Percentiles rank a stretch among this genome's conserved stretches.
These are phyloP conservation scores for Chromoteleia sp. DNA, from an alignment of 2,888 invertebrate species.

Conservation along the genomic window DNA sequence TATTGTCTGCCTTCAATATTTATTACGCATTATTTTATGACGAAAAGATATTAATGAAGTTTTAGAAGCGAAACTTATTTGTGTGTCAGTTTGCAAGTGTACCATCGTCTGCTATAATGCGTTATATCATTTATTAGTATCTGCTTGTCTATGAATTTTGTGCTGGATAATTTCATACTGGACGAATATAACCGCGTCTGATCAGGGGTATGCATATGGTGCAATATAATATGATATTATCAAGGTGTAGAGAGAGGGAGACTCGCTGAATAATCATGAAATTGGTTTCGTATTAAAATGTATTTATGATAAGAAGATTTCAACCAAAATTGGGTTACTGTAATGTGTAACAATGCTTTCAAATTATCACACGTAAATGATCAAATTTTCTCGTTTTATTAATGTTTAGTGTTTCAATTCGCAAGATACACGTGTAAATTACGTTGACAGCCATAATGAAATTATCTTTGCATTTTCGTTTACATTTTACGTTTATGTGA, in stretches of 20 bases:
- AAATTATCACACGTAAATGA: conserved; percentile 11
- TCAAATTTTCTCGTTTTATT: conserved; percentile 23
- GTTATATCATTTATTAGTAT: conserved; percentile 41
- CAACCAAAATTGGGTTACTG: conserved; percentile 16
- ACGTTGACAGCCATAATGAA: conserved; percentile 1
- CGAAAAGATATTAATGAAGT: conserved; percentile 7
- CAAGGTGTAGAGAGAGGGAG: background rate
- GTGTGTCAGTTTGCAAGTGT: conserved; percentile 4
- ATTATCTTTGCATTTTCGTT: background rate
- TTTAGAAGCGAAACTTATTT: background rate
- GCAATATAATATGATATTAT: conserved; percentile 38
- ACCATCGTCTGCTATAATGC: conserved; percentile 28
- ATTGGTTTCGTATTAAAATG: conserved; percentile 42
- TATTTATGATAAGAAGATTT: conserved; percentile 36
- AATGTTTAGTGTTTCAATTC: conserved; percentile 10
- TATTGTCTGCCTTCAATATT: background rate
- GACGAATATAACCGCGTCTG: conserved; percentile 24
- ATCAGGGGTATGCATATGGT: conserved; percentile 29
- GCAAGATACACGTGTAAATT: background rate
- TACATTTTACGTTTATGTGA: background rate
- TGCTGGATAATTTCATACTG: conserved; percentile 30
- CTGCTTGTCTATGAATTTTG: conserved; percentile 50
- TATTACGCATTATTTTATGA: background rate
- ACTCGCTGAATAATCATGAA: conserved; percentile 33
- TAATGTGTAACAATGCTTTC: conserved; percentile 16